Percentiles rank a stretch among this genome's conserved stretches.
phyloP scores from a whole-genome alignment of 2,113 vertebrate species.

The Silurus meridionalis region DNA sequence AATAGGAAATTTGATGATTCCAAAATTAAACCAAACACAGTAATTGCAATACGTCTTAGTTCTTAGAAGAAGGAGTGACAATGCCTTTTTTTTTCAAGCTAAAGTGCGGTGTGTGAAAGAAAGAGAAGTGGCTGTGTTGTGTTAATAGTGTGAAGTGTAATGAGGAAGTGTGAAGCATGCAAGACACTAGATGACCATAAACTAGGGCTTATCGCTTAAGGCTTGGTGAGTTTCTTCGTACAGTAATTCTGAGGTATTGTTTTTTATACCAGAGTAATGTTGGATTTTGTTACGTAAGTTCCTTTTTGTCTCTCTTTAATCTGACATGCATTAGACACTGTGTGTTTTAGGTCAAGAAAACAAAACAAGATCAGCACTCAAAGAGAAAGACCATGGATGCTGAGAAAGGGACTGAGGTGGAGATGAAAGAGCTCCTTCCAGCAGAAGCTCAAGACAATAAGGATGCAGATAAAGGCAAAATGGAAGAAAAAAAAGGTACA shows the following conservation, averaged over 20 bases:
- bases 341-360: slow-evolving; percentile 29
- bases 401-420: slow-evolving; percentile 59
- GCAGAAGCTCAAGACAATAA: slow-evolving; percentile 23
- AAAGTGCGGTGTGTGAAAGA: not conserved
- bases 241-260: not conserved
- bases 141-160: slow-evolving; percentile 1
- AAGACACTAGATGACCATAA: not conserved
- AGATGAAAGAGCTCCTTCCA: slow-evolving; percentile 22
- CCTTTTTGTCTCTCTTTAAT: not conserved
- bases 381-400: slow-evolving; percentile 30
- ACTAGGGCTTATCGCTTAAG: not conserved
- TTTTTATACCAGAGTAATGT: too few relatives aligned
- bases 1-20: too few relatives aligned
- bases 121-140: slow-evolving; percentile 38
- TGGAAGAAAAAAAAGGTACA: slow-evolving; percentile 43
- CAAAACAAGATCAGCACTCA: slow-evolving; percentile 44
- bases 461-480: not conserved
- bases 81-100: not conserved
- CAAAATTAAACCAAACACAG: too few relatives aligned
- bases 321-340: not conserved
- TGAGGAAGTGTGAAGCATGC: slow-evolving; percentile 32
- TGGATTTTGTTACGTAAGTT: not conserved
- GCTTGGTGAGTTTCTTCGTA: not conserved
- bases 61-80: not conserved
- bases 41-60: not conserved